Evolutionary conservation across 2,888 invertebrate genomes (phyloP).

Genomic region (Lampropteryx suffumata): DNA sequence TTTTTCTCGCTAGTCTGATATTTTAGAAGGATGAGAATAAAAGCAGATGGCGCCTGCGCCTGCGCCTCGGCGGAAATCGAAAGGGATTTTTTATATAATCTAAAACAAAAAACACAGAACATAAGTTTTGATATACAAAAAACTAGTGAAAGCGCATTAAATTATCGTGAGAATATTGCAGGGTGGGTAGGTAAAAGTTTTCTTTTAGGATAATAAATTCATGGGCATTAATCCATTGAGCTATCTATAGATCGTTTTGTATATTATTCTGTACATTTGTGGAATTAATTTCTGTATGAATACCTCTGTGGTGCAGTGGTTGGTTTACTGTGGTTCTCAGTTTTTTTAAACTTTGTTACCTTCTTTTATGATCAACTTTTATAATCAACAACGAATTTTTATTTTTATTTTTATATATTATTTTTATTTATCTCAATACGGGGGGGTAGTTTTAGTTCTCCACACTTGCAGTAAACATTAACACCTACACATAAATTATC

Average conservation of each 20-base stretch:
- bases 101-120: slow-evolving; percentile 58
- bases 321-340: too few species aligned
- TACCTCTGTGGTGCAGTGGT: too few species aligned
- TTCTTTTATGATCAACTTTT: too few species aligned
- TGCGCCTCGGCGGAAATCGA: slow-evolving; percentile 81
- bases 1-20: slow-evolving; percentile 1
- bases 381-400: too few species aligned
- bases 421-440: too few species aligned
- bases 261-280: too few species aligned
- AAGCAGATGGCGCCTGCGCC: slow-evolving; percentile 79
- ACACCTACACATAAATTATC: slow-evolving; percentile 7
- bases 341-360: too few species aligned
- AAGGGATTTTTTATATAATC: slow-evolving; percentile 67
- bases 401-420: too few species aligned
- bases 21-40: slow-evolving; percentile 44
- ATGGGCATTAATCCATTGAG: too few species aligned
- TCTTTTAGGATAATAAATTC: too few species aligned
- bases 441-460: not conserved
- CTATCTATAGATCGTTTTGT: too few species aligned
- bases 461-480: not conserved
- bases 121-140: slow-evolving; percentile 48
- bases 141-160: slow-evolving; percentile 64
- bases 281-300: too few species aligned
- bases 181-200: not conserved
- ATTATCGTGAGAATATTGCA: slow-evolving; percentile 44